These are phyloP conservation scores for Tetrapedia diversipes DNA, from an alignment of 2,888 invertebrate genomes.

Conservation along the genomic window DNA sequence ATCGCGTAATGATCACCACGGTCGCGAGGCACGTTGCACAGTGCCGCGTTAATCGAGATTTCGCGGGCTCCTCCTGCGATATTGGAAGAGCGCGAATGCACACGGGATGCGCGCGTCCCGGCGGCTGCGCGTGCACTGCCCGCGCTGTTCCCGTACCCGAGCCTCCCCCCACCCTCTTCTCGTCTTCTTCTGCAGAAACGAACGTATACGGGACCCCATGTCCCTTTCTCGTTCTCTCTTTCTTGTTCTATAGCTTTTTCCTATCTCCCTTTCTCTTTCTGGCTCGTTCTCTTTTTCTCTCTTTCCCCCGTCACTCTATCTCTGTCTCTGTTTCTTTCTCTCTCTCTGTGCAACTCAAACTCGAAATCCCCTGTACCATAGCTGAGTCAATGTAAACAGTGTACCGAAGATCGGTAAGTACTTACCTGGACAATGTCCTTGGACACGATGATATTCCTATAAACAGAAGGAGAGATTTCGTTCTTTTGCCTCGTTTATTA, in stretches of 20 bases:
- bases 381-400: slow-evolving; percentile 18
- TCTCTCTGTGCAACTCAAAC: slow-evolving; percentile 17
- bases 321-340: slow-evolving; percentile 14
- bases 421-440: slow-evolving; percentile 49
- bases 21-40: slow-evolving; percentile 76
- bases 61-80: slow-evolving; percentile 72
- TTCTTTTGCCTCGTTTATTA: slow-evolving; percentile 45
- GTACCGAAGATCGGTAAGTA: slow-evolving; percentile 28
- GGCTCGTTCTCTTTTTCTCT: slow-evolving; percentile 3
- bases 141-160: slow-evolving; percentile 63
- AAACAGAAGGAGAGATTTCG: slow-evolving; percentile 37
- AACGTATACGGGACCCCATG: slow-evolving; percentile 64
- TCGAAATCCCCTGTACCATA: slow-evolving; percentile 42
- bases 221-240: slow-evolving; percentile 45
- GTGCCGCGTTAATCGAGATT: slow-evolving; percentile 73
- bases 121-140: slow-evolving; percentile 80
- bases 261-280: slow-evolving; percentile 43
- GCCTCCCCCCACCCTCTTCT: slow-evolving; percentile 29
- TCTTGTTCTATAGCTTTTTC: no score
- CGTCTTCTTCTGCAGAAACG: slow-evolving; percentile 55
- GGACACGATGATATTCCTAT: slow-evolving; percentile 36
- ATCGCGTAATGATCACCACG: slow-evolving; percentile 61
- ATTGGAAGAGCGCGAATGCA: slow-evolving; percentile 64
- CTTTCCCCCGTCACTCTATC: background rate
- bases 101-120: slow-evolving; percentile 77